Evolutionary conservation across 1,140 invertebrate genomes (phyloP), one percentile per base, ranked within the genome.

Genomic region (Brachionus angularis): DNA sequence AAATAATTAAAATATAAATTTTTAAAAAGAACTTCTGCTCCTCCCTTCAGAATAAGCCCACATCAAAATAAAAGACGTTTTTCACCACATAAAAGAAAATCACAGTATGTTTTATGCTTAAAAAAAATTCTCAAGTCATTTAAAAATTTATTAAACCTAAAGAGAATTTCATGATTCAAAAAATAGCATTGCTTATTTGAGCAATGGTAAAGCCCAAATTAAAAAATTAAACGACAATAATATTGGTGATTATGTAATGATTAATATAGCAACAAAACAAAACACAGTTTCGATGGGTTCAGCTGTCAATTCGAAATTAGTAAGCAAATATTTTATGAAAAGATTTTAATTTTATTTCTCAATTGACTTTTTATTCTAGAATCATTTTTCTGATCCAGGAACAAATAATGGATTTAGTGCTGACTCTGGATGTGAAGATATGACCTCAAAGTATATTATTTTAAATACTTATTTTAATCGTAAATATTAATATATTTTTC

Each of bases 351-450:
- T 27, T n/a, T 27, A 29, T 27, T 29, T 52, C 29, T 31, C 12
- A 49, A 49, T 4, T 25, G 18, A 18, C 39, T 23, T 21, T 36
- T 42, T 42, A 3, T 58, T 55, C 18, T 16, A 58, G 53, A 36
- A 21, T 25, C 53, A 58, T 25, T 58, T 58, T 36, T 23, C 33
- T 10, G 53, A 58, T 23, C 53, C 53, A 23, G 23, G 36, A 23
- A 39, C 53, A 29, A 58, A 42, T 42, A 42, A 58, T 39, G 53
- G 53, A 1, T 18, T 58, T 12, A 67, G 62, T 10, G 47, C 62
- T n/a, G 62, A 67, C 31, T 67, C 62, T 31, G 62, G 62, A 18
- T 67, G 62, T 50, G 62, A 67, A 34, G 62, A 67, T 21, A 67
- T 67, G 62, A 58, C 33, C n/a, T 58, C 53, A 29, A 58, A n/a